phyloP scores from a whole-genome alignment of 2,113 vertebrate species.

The Mugil cephalus region DNA sequence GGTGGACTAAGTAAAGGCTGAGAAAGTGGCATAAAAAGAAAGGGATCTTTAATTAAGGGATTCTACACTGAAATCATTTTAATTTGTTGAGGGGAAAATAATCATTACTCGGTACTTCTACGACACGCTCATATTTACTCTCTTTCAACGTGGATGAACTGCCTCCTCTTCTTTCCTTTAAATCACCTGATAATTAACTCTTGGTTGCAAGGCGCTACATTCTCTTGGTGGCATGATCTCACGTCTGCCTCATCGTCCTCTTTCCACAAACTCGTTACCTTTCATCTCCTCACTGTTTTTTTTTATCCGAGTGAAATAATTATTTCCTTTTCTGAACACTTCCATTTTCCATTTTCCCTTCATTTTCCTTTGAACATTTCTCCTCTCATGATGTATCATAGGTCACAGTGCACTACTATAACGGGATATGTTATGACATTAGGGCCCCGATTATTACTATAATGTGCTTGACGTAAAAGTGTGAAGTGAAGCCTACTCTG shows the following conservation, averaged over 20 bases:
- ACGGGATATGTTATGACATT: constrained; percentile 35
- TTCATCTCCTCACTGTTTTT: constrained; percentile 17
- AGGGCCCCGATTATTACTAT: constrained; percentile 37
- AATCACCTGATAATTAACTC: constrained; percentile 23
- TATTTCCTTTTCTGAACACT: constrained; percentile 16
- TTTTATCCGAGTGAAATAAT: constrained; percentile 46
- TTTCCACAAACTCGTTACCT: constrained; percentile 17
- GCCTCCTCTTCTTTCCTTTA: neutral
- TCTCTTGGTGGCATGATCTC: constrained; percentile 7
- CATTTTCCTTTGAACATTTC: neutral
- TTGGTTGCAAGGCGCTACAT: constrained; percentile 12
- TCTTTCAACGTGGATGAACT: constrained; percentile 4
- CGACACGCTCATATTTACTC: constrained; percentile 10
- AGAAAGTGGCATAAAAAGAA: constrained; percentile 61
- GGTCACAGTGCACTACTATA: constrained; percentile 10
- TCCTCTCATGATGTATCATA: constrained; percentile 11
- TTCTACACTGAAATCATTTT: constrained; percentile 47
- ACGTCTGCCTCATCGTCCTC: neutral
- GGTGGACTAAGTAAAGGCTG: constrained; percentile 63
- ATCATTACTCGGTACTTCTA: constrained; percentile 9
- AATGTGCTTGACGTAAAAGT: constrained; percentile 32
- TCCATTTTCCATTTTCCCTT: constrained; percentile 7
- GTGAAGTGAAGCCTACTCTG: neutral
- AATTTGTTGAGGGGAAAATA: constrained; percentile 16
- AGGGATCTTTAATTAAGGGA: constrained; percentile 61